Base-by-base conservation (phyloP, 2,113 vertebrate species). In the Eolophus roseicapilla region DNA sequence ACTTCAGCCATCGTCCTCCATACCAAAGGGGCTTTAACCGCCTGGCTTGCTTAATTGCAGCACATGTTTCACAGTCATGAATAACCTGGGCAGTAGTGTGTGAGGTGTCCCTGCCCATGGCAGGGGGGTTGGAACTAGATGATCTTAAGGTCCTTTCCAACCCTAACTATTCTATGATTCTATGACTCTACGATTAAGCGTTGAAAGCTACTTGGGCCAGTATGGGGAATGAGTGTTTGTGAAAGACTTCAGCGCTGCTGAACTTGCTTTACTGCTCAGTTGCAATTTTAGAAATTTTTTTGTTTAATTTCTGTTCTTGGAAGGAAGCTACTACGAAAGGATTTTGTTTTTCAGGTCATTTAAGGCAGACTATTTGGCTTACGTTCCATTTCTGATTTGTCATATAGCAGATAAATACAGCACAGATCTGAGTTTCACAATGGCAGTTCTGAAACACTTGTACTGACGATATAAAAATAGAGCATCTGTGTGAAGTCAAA, bases 361-460 rank as follows among this genome's bases (percentile, higher is more conserved):
- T 95, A 63, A 96, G 93, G 84, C 81, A 63, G 25, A 8, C 37
- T 73, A n/a, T 86, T 92, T 91, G 89, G 93, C 90, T 95, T 94
- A 79, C 25, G 0, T 94, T 94, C 91, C 68, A 35, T 9, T 83
- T 91, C 84, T 80, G 87, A 92, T 96, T 97, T 96, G 94, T 96
- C 94, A 90, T 82, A 11, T 60, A 93, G 75, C 82, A 82, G 93
- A 95, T 94, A 92, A 95, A 95, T 85, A 94, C 73, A 64, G 91
- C 39, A 8, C 67, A 96, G 90, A 94, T 2, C 85, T 69, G 70
- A 77, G 31, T 94, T 90, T 94, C 90, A 94, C 95, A 94, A 96
- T 95, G 92, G 85, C 90, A 95, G 93, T 49, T 96, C 93, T 94
- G 92, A 95, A 96, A 90, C 88, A 93, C 82, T 95, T 93, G 82